Conservation (phyloP, 2,113 vertebrate species). For the Tricholaema leucomelas region DNA sequence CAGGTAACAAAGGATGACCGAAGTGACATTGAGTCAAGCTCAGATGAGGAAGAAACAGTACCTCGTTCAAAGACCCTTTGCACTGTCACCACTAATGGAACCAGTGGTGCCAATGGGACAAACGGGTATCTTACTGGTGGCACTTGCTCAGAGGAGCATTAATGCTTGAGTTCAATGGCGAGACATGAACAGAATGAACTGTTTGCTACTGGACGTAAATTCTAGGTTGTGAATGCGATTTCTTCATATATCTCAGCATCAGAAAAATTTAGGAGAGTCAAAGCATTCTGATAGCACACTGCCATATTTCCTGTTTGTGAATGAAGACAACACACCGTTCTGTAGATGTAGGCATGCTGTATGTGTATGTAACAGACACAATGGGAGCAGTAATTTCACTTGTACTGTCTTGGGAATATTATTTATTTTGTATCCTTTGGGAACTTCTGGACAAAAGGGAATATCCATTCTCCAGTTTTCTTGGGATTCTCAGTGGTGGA, state of each 20-base stretch:
- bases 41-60: conserved; percentile 89
- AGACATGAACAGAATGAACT: conserved; percentile 80
- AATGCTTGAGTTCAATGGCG: conserved; percentile 57
- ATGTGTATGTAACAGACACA: conserved; percentile 81
- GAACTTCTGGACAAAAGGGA: conserved; percentile 76
- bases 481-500: conserved; percentile 69
- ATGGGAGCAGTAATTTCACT: conserved; percentile 84
- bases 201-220: conserved; percentile 84
- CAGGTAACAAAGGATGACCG: conserved; percentile 94
- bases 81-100: conserved; percentile 84
- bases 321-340: conserved; percentile 81
- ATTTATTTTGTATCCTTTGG: conserved; percentile 86
- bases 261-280: conserved; percentile 77
- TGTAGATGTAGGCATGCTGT: conserved; percentile 88
- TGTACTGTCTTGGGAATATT: conserved; percentile 83
- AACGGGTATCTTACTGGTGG: conserved; percentile 90
- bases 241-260: conserved; percentile 77
- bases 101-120: conserved; percentile 86
- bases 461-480: conserved; percentile 64
- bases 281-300: conserved; percentile 81
- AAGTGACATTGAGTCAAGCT: conserved; percentile 96
- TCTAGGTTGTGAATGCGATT: conserved; percentile 83
- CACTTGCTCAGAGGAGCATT: conserved; percentile 87
- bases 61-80: conserved; percentile 79
- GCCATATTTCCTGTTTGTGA: conserved; percentile 82